These are phyloP conservation scores for Drosophila persimilis DNA, from an alignment of 1,140 invertebrate genomes.

Conservation along the genomic window DNA sequence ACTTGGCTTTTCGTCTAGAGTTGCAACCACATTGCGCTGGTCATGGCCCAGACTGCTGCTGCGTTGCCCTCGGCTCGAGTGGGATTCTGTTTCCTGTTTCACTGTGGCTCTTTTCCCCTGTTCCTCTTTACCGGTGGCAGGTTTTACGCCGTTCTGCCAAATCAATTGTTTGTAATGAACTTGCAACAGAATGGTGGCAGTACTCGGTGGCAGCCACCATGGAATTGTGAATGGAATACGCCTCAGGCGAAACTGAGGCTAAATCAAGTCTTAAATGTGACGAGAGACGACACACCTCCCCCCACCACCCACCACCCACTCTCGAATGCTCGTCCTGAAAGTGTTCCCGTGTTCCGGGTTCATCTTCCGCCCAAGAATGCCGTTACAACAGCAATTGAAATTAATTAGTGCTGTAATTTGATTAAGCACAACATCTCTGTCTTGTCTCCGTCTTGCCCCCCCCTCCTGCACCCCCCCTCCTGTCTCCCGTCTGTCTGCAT, in stretches of 20 bases:
- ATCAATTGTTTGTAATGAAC: conserved; percentile 80
- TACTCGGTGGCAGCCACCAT: conserved; percentile 27
- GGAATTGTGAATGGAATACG: conserved; percentile 15
- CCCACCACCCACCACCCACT: too few relatives aligned
- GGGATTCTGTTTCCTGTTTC: conserved; percentile 27
- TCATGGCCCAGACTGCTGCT: conserved; percentile 58
- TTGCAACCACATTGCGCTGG: conserved; percentile 79
- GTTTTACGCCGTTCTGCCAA: conserved; percentile 77
- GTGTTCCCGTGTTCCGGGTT: conserved; percentile 27
- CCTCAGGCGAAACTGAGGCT: conserved; percentile 11
- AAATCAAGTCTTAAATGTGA: neutral
- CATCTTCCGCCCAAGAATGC: conserved; percentile 13
- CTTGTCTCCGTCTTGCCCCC: conserved; percentile 9
- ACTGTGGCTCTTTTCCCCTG: conserved; percentile 8
- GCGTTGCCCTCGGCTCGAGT: conserved; percentile 40
- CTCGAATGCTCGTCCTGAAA: conserved; percentile 7
- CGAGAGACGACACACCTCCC: neutral
- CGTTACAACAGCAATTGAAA: conserved; percentile 64
- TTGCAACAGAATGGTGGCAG: conserved; percentile 50
- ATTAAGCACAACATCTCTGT: conserved; percentile 58
- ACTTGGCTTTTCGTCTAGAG: conserved; percentile 80
- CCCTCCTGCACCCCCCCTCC: neutral
- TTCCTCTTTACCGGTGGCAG: conserved; percentile 65
- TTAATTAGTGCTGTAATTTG: conserved; percentile 76
- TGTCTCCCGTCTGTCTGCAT: conserved; percentile 25